Evolutionary conservation across 2,888 invertebrate genomes (phyloP).

Genomic region (Euspilapteryx auroguttella): DNA sequence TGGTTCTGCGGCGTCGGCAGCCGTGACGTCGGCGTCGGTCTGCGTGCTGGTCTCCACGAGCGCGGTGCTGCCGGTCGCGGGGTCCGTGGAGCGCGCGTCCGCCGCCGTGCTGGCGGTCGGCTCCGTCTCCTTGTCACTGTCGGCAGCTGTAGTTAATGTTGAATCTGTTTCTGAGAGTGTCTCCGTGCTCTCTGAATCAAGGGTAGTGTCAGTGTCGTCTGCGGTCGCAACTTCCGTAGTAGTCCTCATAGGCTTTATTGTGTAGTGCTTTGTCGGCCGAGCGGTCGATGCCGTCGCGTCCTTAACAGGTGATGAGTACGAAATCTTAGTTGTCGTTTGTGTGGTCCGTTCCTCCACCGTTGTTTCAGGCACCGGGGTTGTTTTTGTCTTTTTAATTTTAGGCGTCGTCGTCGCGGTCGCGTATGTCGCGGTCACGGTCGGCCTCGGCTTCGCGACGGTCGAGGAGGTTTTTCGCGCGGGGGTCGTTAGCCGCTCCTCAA

Average conservation of each 20-base stretch:
- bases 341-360: slow-evolving; percentile 31
- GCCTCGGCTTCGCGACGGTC: slow-evolving; percentile 35
- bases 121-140: slow-evolving; percentile 24
- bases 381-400: slow-evolving; percentile 36
- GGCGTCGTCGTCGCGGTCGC: slow-evolving; percentile 31
- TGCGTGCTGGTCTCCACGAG: slow-evolving; percentile 31
- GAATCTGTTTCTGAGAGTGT: slow-evolving; percentile 38
- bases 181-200: slow-evolving; percentile 50
- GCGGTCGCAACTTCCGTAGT: slow-evolving; percentile 36
- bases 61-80: slow-evolving; percentile 31
- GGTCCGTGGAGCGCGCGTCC: slow-evolving; percentile 32
- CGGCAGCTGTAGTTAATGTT: slow-evolving; percentile 26
- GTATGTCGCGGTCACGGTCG: slow-evolving; percentile 32
- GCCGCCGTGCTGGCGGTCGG: slow-evolving; percentile 32
- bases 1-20: slow-evolving; percentile 32
- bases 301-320: not conserved
- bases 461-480: slow-evolving; percentile 40
- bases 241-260: slow-evolving; percentile 49
- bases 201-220: slow-evolving; percentile 47
- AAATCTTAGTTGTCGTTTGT: slow-evolving; percentile 14
- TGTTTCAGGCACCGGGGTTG: slow-evolving; percentile 23
- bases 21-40: slow-evolving; percentile 23
- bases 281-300: slow-evolving; percentile 14
- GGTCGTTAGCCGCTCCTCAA: slow-evolving; percentile 38
- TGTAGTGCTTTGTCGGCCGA: slow-evolving; percentile 54